phyloP scores from a whole-genome alignment of 2,113 vertebrate species.

The Melanostigma gelatinosum region DNA sequence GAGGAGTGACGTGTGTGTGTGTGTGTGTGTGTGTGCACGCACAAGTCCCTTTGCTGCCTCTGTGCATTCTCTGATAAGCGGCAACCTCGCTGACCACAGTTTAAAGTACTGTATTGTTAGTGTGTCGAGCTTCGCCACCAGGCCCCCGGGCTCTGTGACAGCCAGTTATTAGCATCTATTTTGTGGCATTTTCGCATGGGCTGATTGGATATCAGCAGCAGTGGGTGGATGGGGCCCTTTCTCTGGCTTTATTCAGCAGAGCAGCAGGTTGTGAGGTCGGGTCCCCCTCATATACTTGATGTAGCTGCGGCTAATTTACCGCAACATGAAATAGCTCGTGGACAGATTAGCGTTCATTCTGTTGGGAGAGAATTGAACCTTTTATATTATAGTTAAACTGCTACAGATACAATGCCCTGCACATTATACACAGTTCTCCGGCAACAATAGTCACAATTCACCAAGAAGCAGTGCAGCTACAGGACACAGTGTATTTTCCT shows the following conservation, averaged over 20 bases:
- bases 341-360: slow-evolving; percentile 23
- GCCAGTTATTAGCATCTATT: slow-evolving; percentile 55
- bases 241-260: slow-evolving; percentile 37
- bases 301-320: slow-evolving; percentile 51
- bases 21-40: not conserved
- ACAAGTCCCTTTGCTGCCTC: slow-evolving; percentile 20
- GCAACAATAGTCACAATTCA: not conserved
- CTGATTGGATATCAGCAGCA: slow-evolving; percentile 59
- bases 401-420: not conserved
- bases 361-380: slow-evolving; percentile 9
- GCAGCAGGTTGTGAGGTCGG: slow-evolving; percentile 51
- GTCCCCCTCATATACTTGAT: slow-evolving; percentile 31
- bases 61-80: slow-evolving; percentile 59
- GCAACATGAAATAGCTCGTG: slow-evolving; percentile 17
- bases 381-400: slow-evolving; percentile 10
- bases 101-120: slow-evolving; percentile 60
- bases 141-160: slow-evolving; percentile 30
- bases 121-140: slow-evolving; percentile 30
- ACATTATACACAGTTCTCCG: slow-evolving; percentile 8
- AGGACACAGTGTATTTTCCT: not conserved
- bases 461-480: not conserved
- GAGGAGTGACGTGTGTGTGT: slow-evolving; percentile 35
- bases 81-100: slow-evolving; percentile 56
- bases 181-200: slow-evolving; percentile 20
- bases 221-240: slow-evolving; percentile 27